Evolutionary conservation across 2,888 invertebrate genomes (phyloP), one percentile per base, ranked within the genome.

Genomic region (Lithodes maja): DNA sequence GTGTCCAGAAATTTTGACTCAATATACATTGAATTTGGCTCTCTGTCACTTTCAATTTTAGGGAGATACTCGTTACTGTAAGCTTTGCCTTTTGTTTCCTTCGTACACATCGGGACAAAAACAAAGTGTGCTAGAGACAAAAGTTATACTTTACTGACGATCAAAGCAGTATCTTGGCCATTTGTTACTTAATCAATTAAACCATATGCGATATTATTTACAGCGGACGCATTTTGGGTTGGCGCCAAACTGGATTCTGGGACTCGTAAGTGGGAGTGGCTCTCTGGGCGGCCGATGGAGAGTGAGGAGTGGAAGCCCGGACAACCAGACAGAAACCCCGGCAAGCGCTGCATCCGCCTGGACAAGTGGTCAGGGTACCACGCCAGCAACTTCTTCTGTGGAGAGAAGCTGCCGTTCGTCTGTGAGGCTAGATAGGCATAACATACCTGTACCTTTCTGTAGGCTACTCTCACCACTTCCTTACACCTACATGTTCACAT

Each of bases 381-480:
- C n/a, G 91, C 85, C 68, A 85, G 69, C 52, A 90, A 90, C 74
- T 85, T 74, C 77, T 91, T 87, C 87, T 91, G 91, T 83, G 91
- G 91, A 9, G 91, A 90, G 78, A 91, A 91, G 75, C 85, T 77
- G 69, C 85, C 91, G 2, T 91, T 91, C 85, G 77, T 91, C 17
- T 91, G 91, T 33, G 91, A 90, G 50, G 61, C 79, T 54, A 49
- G 80, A 9, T 53, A 50, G 33, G n/a, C n/a, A 7, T 50, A 78
- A 52, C 3, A 68, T 15, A 12, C 15, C 15, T 68, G 68, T 33
- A 33, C 33, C 33, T 33, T 33, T 33, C 33, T 33, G 33, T 33
- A 33, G 33, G 33, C 33, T 33, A 33, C 33, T 33, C 33, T 33
- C 33, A 33, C 33, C 33, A 33, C 33, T 33, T 33, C 33, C 33